Base-by-base conservation (phyloP, 2,113 vertebrate genomes). In the Corynorhinus townsendii region DNA sequence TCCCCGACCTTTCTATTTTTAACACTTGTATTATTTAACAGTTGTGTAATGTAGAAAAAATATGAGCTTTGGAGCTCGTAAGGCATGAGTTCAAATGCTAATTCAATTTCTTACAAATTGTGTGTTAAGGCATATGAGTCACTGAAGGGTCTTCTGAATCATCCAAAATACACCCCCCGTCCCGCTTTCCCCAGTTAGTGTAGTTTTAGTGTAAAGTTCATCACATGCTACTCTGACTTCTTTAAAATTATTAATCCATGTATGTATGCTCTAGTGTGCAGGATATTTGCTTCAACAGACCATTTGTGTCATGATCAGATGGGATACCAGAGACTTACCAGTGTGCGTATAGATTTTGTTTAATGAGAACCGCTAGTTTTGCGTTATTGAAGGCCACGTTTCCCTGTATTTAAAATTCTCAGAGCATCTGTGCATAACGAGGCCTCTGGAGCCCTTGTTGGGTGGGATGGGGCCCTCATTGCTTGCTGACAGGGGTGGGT, bases 241-340 rank as follows among this genome's bases (percentile, higher is more conserved):
- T 87, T 82, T 77, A 72, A 92, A 95, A 94, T 33, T 30, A 90
- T 73, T 69, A 49, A 43, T 66, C 17, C 28, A 3, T 35, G 45
- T 43, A n/a, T 72, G 45, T 54, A 30, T 8, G 4, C 40, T 72
- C 28, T 77, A 52, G 47, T 22, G 17, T 83, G 45, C 75, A 79
- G 84, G 88, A 30, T 52, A 64, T 93, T 86, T 88, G 49, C 84
- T 94, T 94, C 62, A 89, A 33, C 20, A 56, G 47, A 82, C 59
- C 59, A 76, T 89, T 86, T 88, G 82, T 59, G 91, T 89, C 47
- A 83, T 12, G 73, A 93, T 89, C 45, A 69, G 75, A n/a, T 73
- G 72, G 38, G 56, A 52, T 62, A 38, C 52, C 47, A 80, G 75
- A 62, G 52, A 86, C 77, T 86, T 95, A 79, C 28, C 33, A 59